phyloP scores from a whole-genome alignment of 2,888 invertebrate species.

The Watsonalla binaria region DNA sequence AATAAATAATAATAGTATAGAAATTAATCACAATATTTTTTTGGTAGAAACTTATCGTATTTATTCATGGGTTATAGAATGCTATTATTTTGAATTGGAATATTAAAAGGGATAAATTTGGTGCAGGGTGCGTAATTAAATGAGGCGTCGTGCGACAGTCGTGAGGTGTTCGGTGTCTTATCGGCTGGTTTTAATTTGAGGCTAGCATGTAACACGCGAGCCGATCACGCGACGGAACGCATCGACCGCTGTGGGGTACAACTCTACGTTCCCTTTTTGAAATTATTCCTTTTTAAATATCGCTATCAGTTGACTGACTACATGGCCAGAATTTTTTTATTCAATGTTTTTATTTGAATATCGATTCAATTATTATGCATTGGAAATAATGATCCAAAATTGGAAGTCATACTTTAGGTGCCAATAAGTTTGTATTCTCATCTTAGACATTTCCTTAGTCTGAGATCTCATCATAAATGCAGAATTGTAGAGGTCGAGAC shows the following conservation, averaged over 20 bases:
- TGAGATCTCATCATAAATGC: too few relatives aligned
- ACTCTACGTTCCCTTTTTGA: constrained; percentile 45
- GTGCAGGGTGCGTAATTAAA: constrained; percentile 76
- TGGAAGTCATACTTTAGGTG: too few relatives aligned
- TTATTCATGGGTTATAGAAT: constrained; percentile 22
- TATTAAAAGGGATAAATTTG: constrained; percentile 61
- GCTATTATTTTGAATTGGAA: constrained; percentile 28
- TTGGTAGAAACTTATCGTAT: constrained; percentile 5
- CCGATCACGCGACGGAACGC: constrained; percentile 68
- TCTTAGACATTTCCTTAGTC: too few relatives aligned
- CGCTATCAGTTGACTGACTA: constrained; percentile 33
- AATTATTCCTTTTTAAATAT: constrained; percentile 59
- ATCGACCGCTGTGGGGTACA: constrained; percentile 34
- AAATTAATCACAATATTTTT: too few relatives aligned
- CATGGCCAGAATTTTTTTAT: constrained; percentile 8
- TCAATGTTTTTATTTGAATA: not conserved
- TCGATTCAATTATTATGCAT: not conserved
- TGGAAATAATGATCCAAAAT: too few relatives aligned
- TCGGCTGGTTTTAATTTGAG: constrained; percentile 75
- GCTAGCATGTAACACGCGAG: constrained; percentile 72
- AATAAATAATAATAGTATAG: too few relatives aligned
- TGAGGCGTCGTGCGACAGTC: constrained; percentile 68
- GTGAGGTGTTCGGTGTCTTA: constrained; percentile 74
- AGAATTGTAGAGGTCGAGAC: too few relatives aligned
- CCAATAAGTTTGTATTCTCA: too few relatives aligned